Base-by-base conservation (phyloP, 2,113 vertebrate genomes). In the Ifrita kowaldi region DNA sequence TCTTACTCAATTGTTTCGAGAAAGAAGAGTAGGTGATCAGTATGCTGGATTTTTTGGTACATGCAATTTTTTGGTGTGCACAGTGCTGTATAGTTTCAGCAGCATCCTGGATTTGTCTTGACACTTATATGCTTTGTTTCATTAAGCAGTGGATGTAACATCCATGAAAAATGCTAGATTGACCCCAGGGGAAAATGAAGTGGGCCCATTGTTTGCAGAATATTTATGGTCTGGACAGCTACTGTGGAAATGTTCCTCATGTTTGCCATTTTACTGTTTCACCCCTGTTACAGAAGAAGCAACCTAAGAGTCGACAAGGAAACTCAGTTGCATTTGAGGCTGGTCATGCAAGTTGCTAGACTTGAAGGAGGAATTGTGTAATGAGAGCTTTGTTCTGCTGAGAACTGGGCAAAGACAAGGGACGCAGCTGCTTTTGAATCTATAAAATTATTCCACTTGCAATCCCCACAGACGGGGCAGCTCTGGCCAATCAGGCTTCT, bases 401-500 rank as follows among this genome's bases (percentile, higher is more conserved):
- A 46, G 83, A 89, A 90, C 88, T 84, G 96, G 96, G 92, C 86
- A 93, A 93, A 97, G 96, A 76, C 49, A 39, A 90, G 94, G 92
- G 92, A 68, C 80, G n/a, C 96, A 96, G 96, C 96, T 97, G 96
- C 83, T 93, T 87, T 76, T 4, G 2, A 81, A 79, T 89, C 80
- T 79, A 62, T 94, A 87, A 91, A 97, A 96, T 96, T 96, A 96
- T 96, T 91, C 83, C 73, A 49, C 76, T 90, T 52, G 79, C 83
- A 91, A 3, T 96, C 88, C 86, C 96, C 62, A 49, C 16, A 84
- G 96, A 95, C 27, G 2, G 87, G 52, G 76, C 93, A 95, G 92
- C 92, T 86, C 93, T 86, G 96, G n/a, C 93, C 96, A 96, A 94
- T 96, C 93, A 84, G 60, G 16, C 67, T 91, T 93, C 92, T 93